Conservation (phyloP, 1,140 invertebrate genomes). For the Caenorhabditis tropicalis region DNA sequence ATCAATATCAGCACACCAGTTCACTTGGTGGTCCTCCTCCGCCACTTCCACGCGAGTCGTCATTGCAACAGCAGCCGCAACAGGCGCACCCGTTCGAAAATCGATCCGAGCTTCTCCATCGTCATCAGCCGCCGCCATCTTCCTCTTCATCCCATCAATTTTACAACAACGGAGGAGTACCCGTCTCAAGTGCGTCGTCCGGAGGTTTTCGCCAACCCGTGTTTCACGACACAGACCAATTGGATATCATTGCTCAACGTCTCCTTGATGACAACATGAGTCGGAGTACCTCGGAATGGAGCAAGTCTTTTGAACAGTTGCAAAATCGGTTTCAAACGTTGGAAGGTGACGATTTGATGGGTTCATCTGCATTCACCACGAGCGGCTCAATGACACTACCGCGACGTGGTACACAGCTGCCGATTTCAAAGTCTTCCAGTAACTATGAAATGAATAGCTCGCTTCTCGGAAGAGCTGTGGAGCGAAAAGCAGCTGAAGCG, state of each 20-base stretch:
- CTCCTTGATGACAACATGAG: slow-evolving; percentile 55
- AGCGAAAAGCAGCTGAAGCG: slow-evolving; percentile 53
- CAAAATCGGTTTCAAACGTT: slow-evolving; percentile 46
- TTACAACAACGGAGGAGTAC: slow-evolving; percentile 33
- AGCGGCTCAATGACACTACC: slow-evolving; percentile 53
- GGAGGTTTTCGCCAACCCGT: slow-evolving; percentile 28
- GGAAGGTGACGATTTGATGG: not conserved
- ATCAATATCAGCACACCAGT: slow-evolving; percentile 18
- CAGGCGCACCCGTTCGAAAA: slow-evolving; percentile 42
- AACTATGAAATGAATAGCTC: slow-evolving; percentile 56
- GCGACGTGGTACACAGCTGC: slow-evolving; percentile 24
- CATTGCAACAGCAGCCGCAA: slow-evolving; percentile 43
- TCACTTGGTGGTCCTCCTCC: slow-evolving; percentile 24
- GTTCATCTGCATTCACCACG: slow-evolving; percentile 20
- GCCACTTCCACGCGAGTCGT: slow-evolving; percentile 35
- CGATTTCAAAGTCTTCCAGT: slow-evolving; percentile 57
- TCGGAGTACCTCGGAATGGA: slow-evolving; percentile 54
- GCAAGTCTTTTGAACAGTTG: slow-evolving; percentile 49
- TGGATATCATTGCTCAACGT: slow-evolving; percentile 15
- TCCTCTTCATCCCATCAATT: slow-evolving; percentile 20
- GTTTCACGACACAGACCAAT: slow-evolving; percentile 28
- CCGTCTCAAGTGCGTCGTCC: slow-evolving; percentile 25
- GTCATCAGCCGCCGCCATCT: not conserved
- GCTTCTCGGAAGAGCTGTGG: slow-evolving; percentile 56
- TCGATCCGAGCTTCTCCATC: slow-evolving; percentile 20